Evolutionary conservation across 2,888 invertebrate species (phyloP).

Genomic region (Alitta virens): DNA sequence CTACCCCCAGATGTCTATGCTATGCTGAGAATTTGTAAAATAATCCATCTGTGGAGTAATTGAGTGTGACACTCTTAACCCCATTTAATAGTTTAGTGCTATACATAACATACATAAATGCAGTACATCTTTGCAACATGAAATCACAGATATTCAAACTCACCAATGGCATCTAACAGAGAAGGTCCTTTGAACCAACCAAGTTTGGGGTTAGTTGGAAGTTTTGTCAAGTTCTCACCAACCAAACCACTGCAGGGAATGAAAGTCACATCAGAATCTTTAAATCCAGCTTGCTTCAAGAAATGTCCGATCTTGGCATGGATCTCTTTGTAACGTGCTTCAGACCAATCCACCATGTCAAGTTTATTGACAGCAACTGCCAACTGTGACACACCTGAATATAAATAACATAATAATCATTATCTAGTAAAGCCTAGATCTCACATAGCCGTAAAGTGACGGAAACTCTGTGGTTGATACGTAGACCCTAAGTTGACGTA

Average conservation of each 20-base stretch:
- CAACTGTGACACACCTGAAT: slow-evolving; percentile 83
- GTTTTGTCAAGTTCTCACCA: slow-evolving; percentile 83
- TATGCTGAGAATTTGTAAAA: too few species aligned
- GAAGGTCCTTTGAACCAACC: slow-evolving; percentile 80
- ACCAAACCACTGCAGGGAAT: slow-evolving; percentile 96
- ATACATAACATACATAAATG: too few species aligned
- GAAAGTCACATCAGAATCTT: slow-evolving; percentile 78
- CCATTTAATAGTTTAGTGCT: too few species aligned
- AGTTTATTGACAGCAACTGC: slow-evolving; percentile 96
- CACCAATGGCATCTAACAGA: slow-evolving; percentile 80
- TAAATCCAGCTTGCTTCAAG: slow-evolving; percentile 84
- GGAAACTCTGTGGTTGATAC: too few species aligned
- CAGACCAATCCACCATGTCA: slow-evolving; percentile 92
- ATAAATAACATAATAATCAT: too few species aligned
- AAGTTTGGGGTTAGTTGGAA: slow-evolving; percentile 65
- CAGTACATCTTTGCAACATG: too few species aligned
- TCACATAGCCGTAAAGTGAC: too few species aligned
- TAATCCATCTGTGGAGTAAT: too few species aligned
- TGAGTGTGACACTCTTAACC: too few species aligned
- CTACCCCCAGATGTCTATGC: too few species aligned
- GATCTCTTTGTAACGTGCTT: slow-evolving; percentile 87
- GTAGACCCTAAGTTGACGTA: too few species aligned
- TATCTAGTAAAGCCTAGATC: too few species aligned
- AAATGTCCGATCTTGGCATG: slow-evolving; percentile 66
- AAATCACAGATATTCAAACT: slow-evolving; percentile 23